Conservation (phyloP, 2,797 vertebrate genomes). For the Enoplosus armatus region DNA sequence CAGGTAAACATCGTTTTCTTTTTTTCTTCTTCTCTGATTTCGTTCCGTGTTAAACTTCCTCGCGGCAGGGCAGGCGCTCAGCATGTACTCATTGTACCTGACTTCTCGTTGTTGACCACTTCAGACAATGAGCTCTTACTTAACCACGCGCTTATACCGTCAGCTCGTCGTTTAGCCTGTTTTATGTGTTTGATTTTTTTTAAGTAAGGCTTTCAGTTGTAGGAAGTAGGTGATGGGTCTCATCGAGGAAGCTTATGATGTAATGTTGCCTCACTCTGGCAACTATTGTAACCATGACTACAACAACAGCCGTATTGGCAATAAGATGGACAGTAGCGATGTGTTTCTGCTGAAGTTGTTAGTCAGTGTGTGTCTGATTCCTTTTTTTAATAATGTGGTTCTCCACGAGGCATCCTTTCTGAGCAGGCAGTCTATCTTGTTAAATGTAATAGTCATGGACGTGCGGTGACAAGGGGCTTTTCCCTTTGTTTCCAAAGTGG, state of each 20-base stretch:
- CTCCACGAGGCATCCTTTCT: not conserved
- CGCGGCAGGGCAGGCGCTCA: too few relatives aligned
- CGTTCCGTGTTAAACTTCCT: not conserved
- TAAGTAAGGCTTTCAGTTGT: accelerated
- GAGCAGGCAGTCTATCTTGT: not conserved
- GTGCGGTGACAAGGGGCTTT: not conserved
- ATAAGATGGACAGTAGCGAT: not conserved
- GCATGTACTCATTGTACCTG: not conserved
- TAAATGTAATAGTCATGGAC: not conserved
- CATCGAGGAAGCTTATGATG: slow-evolving; percentile 54
- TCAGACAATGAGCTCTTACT: not conserved
- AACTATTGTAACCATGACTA: slow-evolving; percentile 67
- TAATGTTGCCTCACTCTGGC: slow-evolving; percentile 47
- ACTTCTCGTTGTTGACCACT: slow-evolving; percentile 2
- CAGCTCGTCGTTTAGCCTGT: not conserved
- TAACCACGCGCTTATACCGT: accelerated
- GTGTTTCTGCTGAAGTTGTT: not conserved
- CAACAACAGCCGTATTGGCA: slow-evolving; percentile 14
- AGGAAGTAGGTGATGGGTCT: not conserved
- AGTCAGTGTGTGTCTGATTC: not conserved
- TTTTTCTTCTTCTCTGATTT: not conserved
- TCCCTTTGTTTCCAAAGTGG: slow-evolving; percentile 18
- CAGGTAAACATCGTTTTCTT: slow-evolving; percentile 74
- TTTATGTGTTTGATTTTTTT: not conserved
- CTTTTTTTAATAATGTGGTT: not conserved